Evolutionary conservation across 2,113 vertebrate species (phyloP).

Genomic region (Planiliza haematocheilus): DNA sequence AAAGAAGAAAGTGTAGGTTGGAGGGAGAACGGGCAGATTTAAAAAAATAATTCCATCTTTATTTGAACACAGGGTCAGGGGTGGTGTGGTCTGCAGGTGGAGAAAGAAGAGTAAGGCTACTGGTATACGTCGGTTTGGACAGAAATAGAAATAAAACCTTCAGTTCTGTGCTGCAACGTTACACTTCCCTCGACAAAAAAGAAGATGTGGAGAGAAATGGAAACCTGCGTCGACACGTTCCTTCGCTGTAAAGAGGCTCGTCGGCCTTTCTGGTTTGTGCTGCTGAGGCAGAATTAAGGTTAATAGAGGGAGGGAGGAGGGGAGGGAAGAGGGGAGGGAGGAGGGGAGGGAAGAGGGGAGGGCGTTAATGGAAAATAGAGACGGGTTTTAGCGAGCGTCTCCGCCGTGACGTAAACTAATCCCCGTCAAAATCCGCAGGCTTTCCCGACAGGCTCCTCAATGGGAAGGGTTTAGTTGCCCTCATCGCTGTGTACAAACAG

Average conservation of each 20-base stretch:
- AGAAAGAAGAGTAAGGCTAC: constrained; percentile 72
- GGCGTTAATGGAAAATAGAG: neutral
- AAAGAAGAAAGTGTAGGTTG: neutral
- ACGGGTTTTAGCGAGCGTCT: constrained; percentile 14
- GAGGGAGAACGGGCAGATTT: constrained; percentile 25
- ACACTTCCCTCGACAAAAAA: constrained; percentile 12
- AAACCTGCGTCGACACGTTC: constrained; percentile 7
- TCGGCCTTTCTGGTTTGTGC: constrained; percentile 46
- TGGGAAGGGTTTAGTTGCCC: constrained; percentile 11
- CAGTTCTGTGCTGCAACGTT: constrained; percentile 7
- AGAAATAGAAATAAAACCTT: neutral
- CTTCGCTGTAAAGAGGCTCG: constrained; percentile 7
- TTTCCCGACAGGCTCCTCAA: constrained; percentile 6
- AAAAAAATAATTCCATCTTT: constrained; percentile 72
- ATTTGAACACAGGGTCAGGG: constrained; percentile 39
- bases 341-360: no score
- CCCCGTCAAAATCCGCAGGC: constrained; percentile 24
- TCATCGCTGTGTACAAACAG: constrained; percentile 24
- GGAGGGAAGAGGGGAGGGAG: no score
- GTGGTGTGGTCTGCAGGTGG: constrained; percentile 31
- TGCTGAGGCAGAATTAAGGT: constrained; percentile 22
- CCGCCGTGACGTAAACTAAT: constrained; percentile 1
- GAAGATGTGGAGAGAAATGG: constrained; percentile 9
- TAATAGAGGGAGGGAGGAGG: constrained; percentile 18
- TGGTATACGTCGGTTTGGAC: constrained; percentile 46